phyloP scores from a whole-genome alignment of 2,888 invertebrate genomes.

The Nyleta sp. region DNA sequence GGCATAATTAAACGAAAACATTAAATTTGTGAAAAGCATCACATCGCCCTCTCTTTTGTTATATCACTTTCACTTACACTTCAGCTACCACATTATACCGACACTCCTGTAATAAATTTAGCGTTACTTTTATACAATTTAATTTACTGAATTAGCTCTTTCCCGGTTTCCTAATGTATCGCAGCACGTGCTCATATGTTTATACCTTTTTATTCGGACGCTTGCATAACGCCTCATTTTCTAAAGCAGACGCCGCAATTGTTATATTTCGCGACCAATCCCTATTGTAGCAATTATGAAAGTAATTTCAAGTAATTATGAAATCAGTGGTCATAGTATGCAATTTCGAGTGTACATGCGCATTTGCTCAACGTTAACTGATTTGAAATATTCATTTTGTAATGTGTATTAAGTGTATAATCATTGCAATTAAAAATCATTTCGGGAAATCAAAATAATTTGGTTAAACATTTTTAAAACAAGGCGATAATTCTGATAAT shows the following conservation, averaged over 20 bases:
- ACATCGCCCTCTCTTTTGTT: too few relatives aligned
- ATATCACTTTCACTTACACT: too few relatives aligned
- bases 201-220: slow-evolving; percentile 17
- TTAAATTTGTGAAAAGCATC: too few relatives aligned
- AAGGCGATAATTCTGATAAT: too few relatives aligned
- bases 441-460: too few relatives aligned
- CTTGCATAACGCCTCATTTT: slow-evolving; percentile 43
- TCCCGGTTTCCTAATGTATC: slow-evolving; percentile 25
- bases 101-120: too few relatives aligned
- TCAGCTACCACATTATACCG: too few relatives aligned
- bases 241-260: slow-evolving; percentile 55
- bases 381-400: too few relatives aligned
- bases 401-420: too few relatives aligned
- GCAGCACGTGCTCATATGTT: slow-evolving; percentile 20
- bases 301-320: slow-evolving; percentile 59
- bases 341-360: slow-evolving; percentile 27
- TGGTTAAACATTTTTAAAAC: too few relatives aligned
- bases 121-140: slow-evolving; percentile 40
- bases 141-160: slow-evolving; percentile 38
- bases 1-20: too few relatives aligned
- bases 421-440: too few relatives aligned
- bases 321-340: slow-evolving; percentile 48
- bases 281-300: slow-evolving; percentile 55
- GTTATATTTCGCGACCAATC: slow-evolving; percentile 45
- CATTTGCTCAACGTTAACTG: slow-evolving; percentile 20